Conservation (phyloP, 2,797 vertebrate genomes). For the Erpetoichthys calabaricus region DNA sequence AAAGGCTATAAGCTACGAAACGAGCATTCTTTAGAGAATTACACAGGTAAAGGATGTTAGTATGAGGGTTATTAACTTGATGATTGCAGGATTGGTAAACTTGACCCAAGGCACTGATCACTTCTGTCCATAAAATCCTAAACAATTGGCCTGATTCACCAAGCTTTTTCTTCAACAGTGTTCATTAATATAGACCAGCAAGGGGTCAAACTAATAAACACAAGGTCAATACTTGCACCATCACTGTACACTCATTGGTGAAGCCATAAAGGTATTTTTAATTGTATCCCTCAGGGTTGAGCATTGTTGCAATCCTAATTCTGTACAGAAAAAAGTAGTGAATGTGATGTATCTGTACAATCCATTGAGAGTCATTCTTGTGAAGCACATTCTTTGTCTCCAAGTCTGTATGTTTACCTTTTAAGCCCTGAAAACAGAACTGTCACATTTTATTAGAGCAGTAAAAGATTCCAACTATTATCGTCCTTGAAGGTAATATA, state of each 20-base stretch:
- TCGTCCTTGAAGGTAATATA: constrained; percentile 9
- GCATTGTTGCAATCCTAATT: constrained; percentile 32
- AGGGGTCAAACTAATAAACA: constrained; percentile 69
- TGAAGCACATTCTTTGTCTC: background rate
- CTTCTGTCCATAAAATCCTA: constrained; percentile 32
- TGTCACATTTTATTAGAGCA: constrained; percentile 7
- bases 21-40: constrained; percentile 40
- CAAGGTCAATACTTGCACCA: constrained; percentile 48
- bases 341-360: constrained; percentile 16
- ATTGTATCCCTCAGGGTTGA: constrained; percentile 42
- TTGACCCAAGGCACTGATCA: constrained; percentile 55
- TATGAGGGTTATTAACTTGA: constrained; percentile 56
- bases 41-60: constrained; percentile 46
- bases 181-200: constrained; percentile 54
- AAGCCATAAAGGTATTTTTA: constrained; percentile 45
- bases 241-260: constrained; percentile 47
- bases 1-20: constrained; percentile 39
- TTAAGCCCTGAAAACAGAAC: background rate
- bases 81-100: constrained; percentile 58
- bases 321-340: constrained; percentile 15
- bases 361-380: constrained; percentile 10
- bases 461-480: constrained; percentile 4
- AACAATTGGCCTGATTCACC: constrained; percentile 15
- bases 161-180: constrained; percentile 29
- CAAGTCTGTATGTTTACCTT: background rate